Evolutionary conservation across 2,797 vertebrate genomes (phyloP), one percentile per base, ranked within the genome.

Genomic region (Antrozous pallidus): DNA sequence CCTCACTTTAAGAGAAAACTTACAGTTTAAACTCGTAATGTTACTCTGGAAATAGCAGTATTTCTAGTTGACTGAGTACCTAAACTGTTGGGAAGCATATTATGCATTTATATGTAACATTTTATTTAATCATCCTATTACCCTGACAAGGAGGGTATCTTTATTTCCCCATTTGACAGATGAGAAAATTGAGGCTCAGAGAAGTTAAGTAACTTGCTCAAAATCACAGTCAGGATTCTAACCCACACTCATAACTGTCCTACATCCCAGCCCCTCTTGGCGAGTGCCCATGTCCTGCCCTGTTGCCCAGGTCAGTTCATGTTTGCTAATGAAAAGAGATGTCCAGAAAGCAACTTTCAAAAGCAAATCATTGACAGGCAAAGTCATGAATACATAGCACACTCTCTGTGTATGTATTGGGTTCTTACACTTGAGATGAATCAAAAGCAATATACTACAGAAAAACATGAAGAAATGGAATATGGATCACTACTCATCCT

Each of bases 151-250:
- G 13, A 82, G 65, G 38, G 11, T 38, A 58, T 74, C 88, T 90
- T 75, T 70, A 70, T 77, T 86, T 77, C 49, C 22, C 79, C 42
- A 31, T 74, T 92, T 93, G 88, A 90, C 73, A 74, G n/a, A 94
- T 51, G 36, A 86, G 70, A 73, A 96, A 83, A 83, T 24, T 20
- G 83, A 87, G 38, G 6, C 17, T 73, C 54, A 42, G 82, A 26
- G 79, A 70, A 79, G 56, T 83, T 54, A 71, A 75, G 38, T 67
- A 33, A 79, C 13, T 93, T 87, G 47, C 9, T 18, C 58, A 2
- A 79, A 81, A 26, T 90, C 33, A 49, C 28, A 70, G 69, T 11
- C 42, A 90, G 70, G 63, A 73, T 71, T 91, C 81, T 58, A 80
- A 79, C 8, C 40, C 74, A 13, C 33, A 38, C 20, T 80, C 18